Evolutionary conservation across 1,140 invertebrate species (phyloP).

Genomic region (Drosophila saltans): DNA sequence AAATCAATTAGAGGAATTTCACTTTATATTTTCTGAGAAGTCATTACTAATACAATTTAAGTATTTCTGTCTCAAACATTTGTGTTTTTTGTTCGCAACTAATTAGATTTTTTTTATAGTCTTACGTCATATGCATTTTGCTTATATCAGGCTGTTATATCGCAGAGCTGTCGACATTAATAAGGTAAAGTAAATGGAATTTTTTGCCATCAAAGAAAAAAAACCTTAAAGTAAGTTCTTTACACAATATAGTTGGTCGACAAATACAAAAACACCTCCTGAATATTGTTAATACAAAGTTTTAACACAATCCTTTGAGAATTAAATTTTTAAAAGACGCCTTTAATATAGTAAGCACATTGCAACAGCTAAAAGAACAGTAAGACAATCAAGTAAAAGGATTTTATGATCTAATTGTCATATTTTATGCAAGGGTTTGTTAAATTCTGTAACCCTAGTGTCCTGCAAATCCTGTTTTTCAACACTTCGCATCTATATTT

Average conservation of each 20-base stretch:
- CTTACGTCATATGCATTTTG: slow-evolving; percentile 4
- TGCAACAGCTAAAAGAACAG: no score
- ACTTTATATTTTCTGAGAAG: not conserved
- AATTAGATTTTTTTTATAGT: not conserved
- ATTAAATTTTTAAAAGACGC: no score
- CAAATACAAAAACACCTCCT: no score
- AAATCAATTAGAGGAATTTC: not conserved
- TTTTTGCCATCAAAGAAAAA: not conserved
- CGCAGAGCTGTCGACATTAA: not conserved
- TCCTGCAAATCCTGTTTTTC: no score
- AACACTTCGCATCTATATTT: not conserved
- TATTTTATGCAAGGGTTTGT: no score
- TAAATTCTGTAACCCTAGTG: no score
- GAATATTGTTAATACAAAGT: no score
- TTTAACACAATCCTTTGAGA: no score
- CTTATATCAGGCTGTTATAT: not conserved
- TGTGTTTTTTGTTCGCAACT: not conserved
- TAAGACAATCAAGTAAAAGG: no score
- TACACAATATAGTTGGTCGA: not conserved
- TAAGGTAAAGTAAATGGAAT: no score
- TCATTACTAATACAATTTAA: not conserved
- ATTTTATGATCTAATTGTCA: no score
- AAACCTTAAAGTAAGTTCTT: not conserved
- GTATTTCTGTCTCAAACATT: not conserved
- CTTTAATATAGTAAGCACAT: no score